phyloP scores from a whole-genome alignment of 2,113 vertebrate genomes.

The human (Homo sapiens) region GRCh38 chr5:68190501-68191000 shows the following conservation, averaged over 20 bases:
- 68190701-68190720: background rate
- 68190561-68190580: background rate
- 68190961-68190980: slow-evolving; percentile 12
- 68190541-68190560: background rate
- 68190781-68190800: slow-evolving; percentile 20
- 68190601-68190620: background rate
- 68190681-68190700: background rate
- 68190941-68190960: background rate
- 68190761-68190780: background rate
- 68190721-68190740: background rate
- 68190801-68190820: too few relatives aligned
- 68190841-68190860: background rate
- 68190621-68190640: background rate
- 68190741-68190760: background rate
- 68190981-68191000: slow-evolving; percentile 12
- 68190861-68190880: background rate
- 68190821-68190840: background rate
- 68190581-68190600: background rate
- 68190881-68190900: background rate
- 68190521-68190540: background rate
- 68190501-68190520: background rate
- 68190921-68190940: background rate
- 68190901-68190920: background rate
- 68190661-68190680: background rate
- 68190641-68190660: background rate